Base-by-base conservation (phyloP, 2,113 vertebrate genomes). In the Anas platyrhynchos region DNA sequence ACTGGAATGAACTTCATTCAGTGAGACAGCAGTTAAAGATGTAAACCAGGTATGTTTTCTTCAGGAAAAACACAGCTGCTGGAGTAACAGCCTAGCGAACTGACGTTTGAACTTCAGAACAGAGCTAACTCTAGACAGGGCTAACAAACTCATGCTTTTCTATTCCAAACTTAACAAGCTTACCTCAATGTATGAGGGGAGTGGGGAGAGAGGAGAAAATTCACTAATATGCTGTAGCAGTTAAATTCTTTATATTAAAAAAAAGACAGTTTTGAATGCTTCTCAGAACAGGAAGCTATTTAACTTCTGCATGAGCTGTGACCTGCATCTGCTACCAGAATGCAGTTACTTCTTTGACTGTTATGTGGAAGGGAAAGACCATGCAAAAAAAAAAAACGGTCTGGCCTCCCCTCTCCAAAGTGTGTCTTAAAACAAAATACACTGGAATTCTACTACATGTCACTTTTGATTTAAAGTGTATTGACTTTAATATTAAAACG, bases 401-500 rank as follows among this genome's bases (percentile, higher is more conserved):
- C 59, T 34, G 65, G 73, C 67, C 54, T 86, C 46, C 76, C 54
- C 41, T 73, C 48, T 83, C 77, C 43, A 29, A 75, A 71, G 26
- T 36, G 43, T 17, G 31, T 17, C 9, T 61, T 68, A 26, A 83
- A 93, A 76, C 34, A 75, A 82, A 92, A 91, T 91, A 81, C 95
- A 95, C 93, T 96, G 94, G 95, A 94, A 80, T 83, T 92, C 81
- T 59, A 20, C 46, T 65, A 52, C 1, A 0, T 63, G 59, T 65
- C 23, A 48, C 16, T 83, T 94, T 72, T 91, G 29, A 83, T 29
- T 86, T 84, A 79, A 94, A 91, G 63, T 63, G 81, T 48, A 72
- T 13, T 31, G 38, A 91, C 80, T 72, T 83, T 44, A 94, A 54
- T 89, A 96, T 96, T 95, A 96, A 97, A 36, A 38, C 22, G 23